A percentile compares a stretch with the other conserved stretches of the same genome.
Evolutionary conservation across 2,797 vertebrate genomes (phyloP).

Genomic region (Podarcis siculus): DNA sequence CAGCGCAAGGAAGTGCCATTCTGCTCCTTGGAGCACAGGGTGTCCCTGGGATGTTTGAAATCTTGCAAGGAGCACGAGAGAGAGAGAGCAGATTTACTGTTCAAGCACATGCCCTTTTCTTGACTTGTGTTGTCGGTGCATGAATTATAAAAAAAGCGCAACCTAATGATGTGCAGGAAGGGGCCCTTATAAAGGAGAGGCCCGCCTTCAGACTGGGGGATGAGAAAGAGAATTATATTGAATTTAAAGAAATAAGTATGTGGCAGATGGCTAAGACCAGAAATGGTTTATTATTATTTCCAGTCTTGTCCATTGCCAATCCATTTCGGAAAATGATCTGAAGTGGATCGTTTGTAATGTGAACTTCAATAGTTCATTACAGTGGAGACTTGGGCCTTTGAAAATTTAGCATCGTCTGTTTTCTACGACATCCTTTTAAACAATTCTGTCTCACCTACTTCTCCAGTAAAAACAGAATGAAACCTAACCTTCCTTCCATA

Average conservation of each 20-base stretch:
- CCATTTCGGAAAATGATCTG: neutral
- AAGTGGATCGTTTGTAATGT: neutral
- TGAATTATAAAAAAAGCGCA: neutral
- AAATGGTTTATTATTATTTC: neutral
- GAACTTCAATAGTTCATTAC: neutral
- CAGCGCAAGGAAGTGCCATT: neutral
- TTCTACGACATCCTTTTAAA: neutral
- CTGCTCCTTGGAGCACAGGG: neutral
- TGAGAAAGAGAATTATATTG: neutral
- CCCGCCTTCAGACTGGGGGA: neutral
- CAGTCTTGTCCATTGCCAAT: neutral
- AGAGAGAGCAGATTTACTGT: neutral
- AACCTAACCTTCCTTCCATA: no score
- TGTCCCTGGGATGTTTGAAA: neutral
- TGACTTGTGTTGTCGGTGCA: neutral
- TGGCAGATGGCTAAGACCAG: neutral
- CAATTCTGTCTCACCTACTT: no score
- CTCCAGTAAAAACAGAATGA: no score
- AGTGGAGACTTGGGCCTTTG: neutral
- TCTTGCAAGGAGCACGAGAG: neutral
- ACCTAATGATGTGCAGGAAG: neutral
- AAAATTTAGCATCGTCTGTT: neutral
- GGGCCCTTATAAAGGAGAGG: neutral
- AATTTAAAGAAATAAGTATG: neutral
- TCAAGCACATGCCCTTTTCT: neutral